These are phyloP conservation scores for Pluvianellus socialis DNA, from an alignment of 2,113 vertebrate species.

Conservation along the genomic window DNA sequence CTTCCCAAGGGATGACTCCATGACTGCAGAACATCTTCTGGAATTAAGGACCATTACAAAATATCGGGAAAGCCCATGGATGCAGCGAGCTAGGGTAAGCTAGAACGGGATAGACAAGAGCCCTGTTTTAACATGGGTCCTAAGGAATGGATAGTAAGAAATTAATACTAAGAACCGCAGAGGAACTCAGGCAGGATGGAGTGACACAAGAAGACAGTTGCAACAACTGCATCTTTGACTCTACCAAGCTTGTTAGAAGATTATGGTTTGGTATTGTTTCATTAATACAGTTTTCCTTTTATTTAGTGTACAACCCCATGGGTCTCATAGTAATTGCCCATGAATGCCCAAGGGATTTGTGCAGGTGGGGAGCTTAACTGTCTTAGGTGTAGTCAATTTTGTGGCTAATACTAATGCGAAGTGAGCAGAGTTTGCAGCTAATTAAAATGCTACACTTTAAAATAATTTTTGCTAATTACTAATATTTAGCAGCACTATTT, in stretches of 20 bases:
- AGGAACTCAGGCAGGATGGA: background rate
- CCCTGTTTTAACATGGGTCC: background rate
- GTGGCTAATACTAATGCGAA: background rate
- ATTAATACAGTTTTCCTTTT: background rate
- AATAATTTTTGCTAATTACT: slow-evolving; percentile 37
- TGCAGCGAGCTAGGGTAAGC: background rate
- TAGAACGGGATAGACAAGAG: background rate
- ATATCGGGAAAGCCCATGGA: background rate
- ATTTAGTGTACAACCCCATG: background rate
- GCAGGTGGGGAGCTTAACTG: background rate
- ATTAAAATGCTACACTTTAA: slow-evolving; percentile 34
- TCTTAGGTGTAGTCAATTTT: background rate
- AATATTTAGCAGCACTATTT: slow-evolving; percentile 33
- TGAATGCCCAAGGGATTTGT: background rate
- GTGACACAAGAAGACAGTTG: background rate
- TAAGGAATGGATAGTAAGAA: background rate
- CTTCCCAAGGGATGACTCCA: fast-evolving
- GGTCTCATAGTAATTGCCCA: background rate
- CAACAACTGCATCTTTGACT: background rate
- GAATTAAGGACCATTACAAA: background rate
- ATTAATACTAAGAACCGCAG: background rate
- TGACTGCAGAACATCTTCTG: background rate
- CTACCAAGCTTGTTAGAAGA: background rate
- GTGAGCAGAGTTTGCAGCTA: background rate
- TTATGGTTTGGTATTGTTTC: background rate